Evolutionary conservation across 2,797 vertebrate species (phyloP), one percentile per base, ranked within the genome.

Genomic region (Clarias pachynema): DNA sequence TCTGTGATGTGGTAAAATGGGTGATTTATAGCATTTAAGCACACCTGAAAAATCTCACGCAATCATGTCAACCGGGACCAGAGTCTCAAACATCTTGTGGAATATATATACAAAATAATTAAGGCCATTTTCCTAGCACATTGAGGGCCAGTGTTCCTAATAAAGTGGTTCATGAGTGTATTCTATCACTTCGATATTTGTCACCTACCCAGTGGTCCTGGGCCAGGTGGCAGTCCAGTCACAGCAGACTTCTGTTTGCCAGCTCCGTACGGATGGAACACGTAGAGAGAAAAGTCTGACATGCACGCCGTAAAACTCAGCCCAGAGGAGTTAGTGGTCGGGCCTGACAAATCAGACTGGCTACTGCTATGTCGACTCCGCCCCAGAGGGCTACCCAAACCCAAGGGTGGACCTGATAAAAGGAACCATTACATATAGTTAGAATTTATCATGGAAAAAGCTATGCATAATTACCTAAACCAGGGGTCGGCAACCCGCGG

Each of bases 241-340:
- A 99, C 97, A 0, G 96, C 95, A 59, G 97, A 96, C 84, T 99
- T 99, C 79, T 99, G 98, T 87, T 99, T 99, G 2, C 98, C 98
- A 31, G 98, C 97, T 83, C 98, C 98, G 0, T 99, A 99, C 0
- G 98, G 98, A 91, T 99, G 98, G 91, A 99, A 99, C 34, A 99
- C 98, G 0, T 97, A 99, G 6, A 99, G 96, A 53, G 98, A 99
- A 85, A 99, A 99, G 93, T 99, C 98, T 0, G 98, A 99, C 98
- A 99, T 99, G 94, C 98, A 99, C 70, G 98, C 98, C 0, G 98
- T 99, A 89, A 99, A 99, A 93, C 98, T 99, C 91, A 99, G 93
- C 84, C 98, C 98, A 0, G 98, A 99, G 14, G 98, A 98, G 91
- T 95, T 98, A 89, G 94, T 95, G 34, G 96, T 95, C 56, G 97